A percentile compares a stretch with the other conserved stretches of the same genome.
phyloP scores from a whole-genome alignment of 35 echinoderm and acorn worm genomes.

The Amphiura filiformis region DNA sequence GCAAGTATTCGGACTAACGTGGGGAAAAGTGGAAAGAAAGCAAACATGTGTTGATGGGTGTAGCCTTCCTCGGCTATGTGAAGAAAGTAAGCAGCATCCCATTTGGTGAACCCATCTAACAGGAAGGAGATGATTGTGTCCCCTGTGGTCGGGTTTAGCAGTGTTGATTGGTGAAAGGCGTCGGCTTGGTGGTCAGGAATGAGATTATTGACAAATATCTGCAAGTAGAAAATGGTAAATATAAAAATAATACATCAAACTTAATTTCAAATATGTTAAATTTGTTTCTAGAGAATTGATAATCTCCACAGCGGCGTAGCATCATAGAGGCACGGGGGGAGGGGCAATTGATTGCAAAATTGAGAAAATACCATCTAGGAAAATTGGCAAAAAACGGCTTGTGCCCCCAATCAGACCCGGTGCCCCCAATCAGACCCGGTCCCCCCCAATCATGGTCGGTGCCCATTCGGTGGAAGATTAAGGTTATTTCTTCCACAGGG shows the following conservation, averaged over 20 bases:
- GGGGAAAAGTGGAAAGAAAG: slow-evolving; percentile 87
- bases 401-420: too few species aligned
- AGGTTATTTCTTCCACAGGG: too few species aligned
- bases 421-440: too few species aligned
- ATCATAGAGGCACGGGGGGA: too few species aligned
- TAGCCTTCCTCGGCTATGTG: slow-evolving; percentile 87
- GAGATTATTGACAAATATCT: slow-evolving; percentile 73
- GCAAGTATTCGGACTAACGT: slow-evolving; percentile 26
- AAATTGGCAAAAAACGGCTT: too few species aligned
- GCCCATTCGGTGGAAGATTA: too few species aligned
- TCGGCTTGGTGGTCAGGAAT: slow-evolving; percentile 82
- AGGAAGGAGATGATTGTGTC: slow-evolving; percentile 53
- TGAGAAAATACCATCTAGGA: too few species aligned
- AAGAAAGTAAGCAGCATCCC: slow-evolving; percentile 93
- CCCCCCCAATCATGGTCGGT: too few species aligned
- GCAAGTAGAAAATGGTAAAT: slow-evolving; percentile 23
- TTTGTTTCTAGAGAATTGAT: too few species aligned
- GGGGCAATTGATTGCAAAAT: too few species aligned
- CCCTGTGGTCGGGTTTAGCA: slow-evolving; percentile 35
- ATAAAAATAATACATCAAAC: neutral
- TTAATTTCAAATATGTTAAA: too few species aligned
- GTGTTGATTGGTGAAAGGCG: slow-evolving; percentile 62
- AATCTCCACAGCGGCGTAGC: too few species aligned
- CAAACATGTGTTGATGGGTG: slow-evolving; percentile 78
- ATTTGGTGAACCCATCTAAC: slow-evolving; percentile 75